Conservation (phyloP, 2,888 invertebrate species). For the Leucoptera coffeella region DNA sequence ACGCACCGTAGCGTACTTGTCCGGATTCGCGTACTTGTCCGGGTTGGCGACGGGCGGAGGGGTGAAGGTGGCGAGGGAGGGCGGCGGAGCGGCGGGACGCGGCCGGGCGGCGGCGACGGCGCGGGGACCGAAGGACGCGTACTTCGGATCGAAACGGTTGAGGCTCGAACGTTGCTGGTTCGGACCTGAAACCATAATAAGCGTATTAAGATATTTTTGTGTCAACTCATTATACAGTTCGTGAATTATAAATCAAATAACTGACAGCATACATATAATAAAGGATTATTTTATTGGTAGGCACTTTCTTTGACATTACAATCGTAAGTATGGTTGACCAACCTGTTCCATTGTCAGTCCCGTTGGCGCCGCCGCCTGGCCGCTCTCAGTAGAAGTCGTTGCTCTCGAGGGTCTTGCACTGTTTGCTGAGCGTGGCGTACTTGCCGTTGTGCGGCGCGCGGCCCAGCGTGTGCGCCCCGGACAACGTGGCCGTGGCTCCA, state of each 20-base stretch:
- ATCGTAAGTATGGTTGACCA: no score
- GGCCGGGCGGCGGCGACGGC: conserved; percentile 39
- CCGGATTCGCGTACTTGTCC: conserved; percentile 1
- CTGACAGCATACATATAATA: no score
- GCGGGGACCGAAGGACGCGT: conserved; percentile 49
- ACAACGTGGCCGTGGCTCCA: conserved; percentile 20
- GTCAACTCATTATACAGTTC: no score
- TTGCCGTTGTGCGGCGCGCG: conserved; percentile 74
- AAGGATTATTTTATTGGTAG: no score
- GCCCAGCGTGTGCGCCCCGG: conserved; percentile 61
- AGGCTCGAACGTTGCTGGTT: conserved; percentile 34
- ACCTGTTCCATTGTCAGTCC: conserved; percentile 10
- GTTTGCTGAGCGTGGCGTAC: conserved; percentile 93
- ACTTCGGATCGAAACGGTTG: conserved; percentile 57
- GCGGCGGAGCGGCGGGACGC: conserved; percentile 31
- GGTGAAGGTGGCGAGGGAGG: conserved; percentile 23
- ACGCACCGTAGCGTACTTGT: conserved; percentile 35
- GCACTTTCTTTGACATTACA: no score
- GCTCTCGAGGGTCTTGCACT: conserved; percentile 91
- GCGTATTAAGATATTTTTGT: no score
- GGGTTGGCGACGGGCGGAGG: conserved; percentile 14
- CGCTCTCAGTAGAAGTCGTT: conserved; percentile 92
- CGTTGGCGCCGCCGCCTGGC: conserved; percentile 53
- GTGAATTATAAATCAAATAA: no score
- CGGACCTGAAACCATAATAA: no score